Evolutionary conservation across 2,888 invertebrate genomes (phyloP).

Genomic region (Orthosia gothica): DNA sequence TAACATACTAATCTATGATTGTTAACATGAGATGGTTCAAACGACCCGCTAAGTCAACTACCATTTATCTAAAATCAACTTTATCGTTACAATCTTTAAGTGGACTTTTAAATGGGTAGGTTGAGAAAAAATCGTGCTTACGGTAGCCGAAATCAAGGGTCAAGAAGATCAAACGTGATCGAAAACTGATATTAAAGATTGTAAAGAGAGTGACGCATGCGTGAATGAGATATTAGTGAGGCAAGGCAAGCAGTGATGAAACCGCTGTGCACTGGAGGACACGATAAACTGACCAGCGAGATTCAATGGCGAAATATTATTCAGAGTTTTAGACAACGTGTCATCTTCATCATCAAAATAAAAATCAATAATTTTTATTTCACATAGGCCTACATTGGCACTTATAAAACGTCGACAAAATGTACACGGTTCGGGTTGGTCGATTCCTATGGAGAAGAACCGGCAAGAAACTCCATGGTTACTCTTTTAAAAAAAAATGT

Average conservation of each 20-base stretch:
- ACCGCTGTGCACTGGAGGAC: slow-evolving; percentile 68
- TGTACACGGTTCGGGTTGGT: too few species aligned
- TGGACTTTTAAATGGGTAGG: slow-evolving; percentile 67
- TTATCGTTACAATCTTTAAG: slow-evolving; percentile 65
- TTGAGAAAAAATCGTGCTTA: slow-evolving; percentile 84
- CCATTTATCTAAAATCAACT: slow-evolving; percentile 60
- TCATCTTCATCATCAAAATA: too few species aligned
- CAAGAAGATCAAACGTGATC: slow-evolving; percentile 89
- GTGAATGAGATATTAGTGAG: slow-evolving; percentile 89
- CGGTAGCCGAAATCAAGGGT: slow-evolving; percentile 90
- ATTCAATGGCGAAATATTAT: slow-evolving; percentile 2
- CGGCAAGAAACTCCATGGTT: too few species aligned
- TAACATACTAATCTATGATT: slow-evolving; percentile 88
- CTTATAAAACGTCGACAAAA: too few species aligned
- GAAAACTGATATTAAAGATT: slow-evolving; percentile 89
- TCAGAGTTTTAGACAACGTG: not conserved
- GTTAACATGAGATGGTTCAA: slow-evolving; percentile 86
- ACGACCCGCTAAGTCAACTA: slow-evolving; percentile 71
- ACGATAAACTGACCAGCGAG: slow-evolving; percentile 30
- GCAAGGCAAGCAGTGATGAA: slow-evolving; percentile 76
- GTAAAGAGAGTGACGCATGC: slow-evolving; percentile 87
- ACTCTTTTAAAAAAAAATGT: too few species aligned
- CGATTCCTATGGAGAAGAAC: too few species aligned
- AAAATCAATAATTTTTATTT: too few species aligned
- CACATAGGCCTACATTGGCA: too few species aligned